Percentiles rank a stretch among this genome's conserved stretches.
Conservation (phyloP, 2,888 invertebrate genomes). For the Calliphora vomitoria region DNA sequence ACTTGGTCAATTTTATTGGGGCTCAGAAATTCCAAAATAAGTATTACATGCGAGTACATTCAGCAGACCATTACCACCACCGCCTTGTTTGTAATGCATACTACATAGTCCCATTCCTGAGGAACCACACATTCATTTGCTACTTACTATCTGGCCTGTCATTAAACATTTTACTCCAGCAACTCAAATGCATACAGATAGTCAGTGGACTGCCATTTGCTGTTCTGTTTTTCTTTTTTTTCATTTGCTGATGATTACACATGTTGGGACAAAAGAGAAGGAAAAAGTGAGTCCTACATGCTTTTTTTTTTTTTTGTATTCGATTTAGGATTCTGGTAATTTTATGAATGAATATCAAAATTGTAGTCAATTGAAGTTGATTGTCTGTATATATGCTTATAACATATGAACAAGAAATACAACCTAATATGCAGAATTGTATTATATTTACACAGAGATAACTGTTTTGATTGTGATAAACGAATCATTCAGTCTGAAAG, state of each 20-base stretch:
- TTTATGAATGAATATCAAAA: constrained; percentile 81
- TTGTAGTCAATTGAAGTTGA: constrained; percentile 52
- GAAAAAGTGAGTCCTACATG: neutral
- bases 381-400: neutral
- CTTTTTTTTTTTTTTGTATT: neutral
- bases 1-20: constrained; percentile 78
- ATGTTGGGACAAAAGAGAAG: neutral
- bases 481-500: no score
- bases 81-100: constrained; percentile 58
- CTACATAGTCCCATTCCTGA: constrained; percentile 37
- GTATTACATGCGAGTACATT: constrained; percentile 60
- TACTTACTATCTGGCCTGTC: constrained; percentile 47
- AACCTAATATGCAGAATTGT: neutral
- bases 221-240: neutral
- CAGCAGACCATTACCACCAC: constrained; percentile 67
- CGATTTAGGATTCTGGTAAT: constrained; percentile 74
- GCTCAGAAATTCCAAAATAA: constrained; percentile 41
- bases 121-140: constrained; percentile 44
- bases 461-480: no score
- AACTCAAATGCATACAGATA: constrained; percentile 10
- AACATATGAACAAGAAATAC: neutral
- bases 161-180: constrained; percentile 60
- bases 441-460: no score
- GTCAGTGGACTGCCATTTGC: constrained; percentile 8
- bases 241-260: constrained; percentile 19